Conservation (phyloP, 2,797 vertebrate genomes). For the Strix occidentalis region DNA sequence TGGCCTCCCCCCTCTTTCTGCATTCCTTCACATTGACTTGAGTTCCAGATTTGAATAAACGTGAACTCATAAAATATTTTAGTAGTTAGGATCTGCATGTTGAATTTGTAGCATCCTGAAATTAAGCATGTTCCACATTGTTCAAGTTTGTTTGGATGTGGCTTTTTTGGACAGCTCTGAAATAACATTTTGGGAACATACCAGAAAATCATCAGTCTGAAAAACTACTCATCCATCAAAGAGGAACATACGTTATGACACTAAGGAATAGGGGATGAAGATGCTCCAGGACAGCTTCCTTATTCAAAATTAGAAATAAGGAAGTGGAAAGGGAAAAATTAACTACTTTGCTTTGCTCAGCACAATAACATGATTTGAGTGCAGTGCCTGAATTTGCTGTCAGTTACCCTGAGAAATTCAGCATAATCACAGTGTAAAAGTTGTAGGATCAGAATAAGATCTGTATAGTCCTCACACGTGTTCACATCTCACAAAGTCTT, state of each 20-base stretch:
- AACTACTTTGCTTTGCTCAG: conserved; percentile 35
- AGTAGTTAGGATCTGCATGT: neutral
- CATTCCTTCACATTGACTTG: neutral
- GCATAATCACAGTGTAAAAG: neutral
- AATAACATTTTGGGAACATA: conserved; percentile 9
- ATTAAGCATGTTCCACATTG: neutral
- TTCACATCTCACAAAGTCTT: neutral
- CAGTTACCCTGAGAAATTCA: neutral
- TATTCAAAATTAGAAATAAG: conserved; percentile 61
- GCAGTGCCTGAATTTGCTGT: neutral
- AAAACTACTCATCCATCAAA: conserved; percentile 13
- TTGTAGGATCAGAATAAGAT: neutral
- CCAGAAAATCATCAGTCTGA: conserved; percentile 32
- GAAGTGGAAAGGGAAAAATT: conserved; percentile 50
- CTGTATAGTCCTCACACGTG: neutral
- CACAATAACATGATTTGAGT: neutral
- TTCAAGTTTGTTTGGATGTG: neutral
- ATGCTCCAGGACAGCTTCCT: conserved; percentile 23
- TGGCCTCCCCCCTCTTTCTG: neutral
- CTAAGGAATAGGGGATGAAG: conserved; percentile 11
- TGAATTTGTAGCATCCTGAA: neutral
- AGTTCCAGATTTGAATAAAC: neutral
- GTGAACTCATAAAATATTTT: neutral
- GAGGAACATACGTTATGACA: conserved; percentile 21
- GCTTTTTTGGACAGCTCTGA: neutral